Evolutionary conservation across 2,888 invertebrate species (phyloP).

Genomic region (Drosophila mulleri): DNA sequence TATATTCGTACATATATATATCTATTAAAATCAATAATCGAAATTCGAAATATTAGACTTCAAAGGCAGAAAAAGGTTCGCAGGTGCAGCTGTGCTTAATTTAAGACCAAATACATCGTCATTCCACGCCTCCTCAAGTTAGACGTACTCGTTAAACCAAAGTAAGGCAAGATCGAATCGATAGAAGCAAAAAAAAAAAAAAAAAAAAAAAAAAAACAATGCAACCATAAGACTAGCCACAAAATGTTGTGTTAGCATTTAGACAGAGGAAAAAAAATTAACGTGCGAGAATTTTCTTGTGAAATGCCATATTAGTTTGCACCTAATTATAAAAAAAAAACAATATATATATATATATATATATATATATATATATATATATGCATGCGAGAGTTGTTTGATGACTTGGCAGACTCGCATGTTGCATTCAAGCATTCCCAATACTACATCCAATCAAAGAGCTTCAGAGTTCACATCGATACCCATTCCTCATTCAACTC

Average conservation of each 20-base stretch:
- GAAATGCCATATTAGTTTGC: constrained; percentile 8
- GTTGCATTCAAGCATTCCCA: constrained; percentile 30
- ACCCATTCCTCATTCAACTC: constrained; percentile 1
- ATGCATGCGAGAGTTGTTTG: not conserved
- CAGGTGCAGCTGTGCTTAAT: not conserved
- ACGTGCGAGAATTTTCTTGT: constrained; percentile 5
- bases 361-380: not conserved
- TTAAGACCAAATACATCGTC: constrained; percentile 5
- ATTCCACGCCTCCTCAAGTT: constrained; percentile 6
- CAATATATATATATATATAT: not conserved
- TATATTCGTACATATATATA: not conserved
- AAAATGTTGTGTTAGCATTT: constrained; percentile 66
- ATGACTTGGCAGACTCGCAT: not conserved
- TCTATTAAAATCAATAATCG: not conserved
- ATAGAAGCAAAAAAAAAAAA: constrained; percentile 12
- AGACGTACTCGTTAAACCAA: constrained; percentile 5
- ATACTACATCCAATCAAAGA: constrained; percentile 1
- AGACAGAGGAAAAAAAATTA: constrained; percentile 26
- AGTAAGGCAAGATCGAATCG: not conserved
- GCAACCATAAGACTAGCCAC: constrained; percentile 66
- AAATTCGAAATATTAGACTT: not conserved
- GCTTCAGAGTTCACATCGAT: not conserved
- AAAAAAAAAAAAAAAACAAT: constrained; percentile 3
- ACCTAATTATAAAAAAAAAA: not conserved
- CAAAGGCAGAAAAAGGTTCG: not conserved